Conservation (phyloP, 2,113 vertebrate species). For the Procavia capensis region DNA sequence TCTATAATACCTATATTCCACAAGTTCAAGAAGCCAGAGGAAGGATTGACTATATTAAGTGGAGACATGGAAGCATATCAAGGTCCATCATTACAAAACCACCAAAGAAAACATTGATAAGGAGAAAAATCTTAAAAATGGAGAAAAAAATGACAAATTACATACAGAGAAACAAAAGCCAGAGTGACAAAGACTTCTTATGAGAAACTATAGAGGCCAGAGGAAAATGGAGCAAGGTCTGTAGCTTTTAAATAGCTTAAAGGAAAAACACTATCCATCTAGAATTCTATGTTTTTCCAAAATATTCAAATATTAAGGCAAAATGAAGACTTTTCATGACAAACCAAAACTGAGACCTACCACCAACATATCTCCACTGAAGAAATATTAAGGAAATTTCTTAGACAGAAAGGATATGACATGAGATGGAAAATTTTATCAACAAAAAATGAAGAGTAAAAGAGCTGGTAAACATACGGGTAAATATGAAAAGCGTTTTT, state of each 20-base stretch:
- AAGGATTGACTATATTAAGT: background rate
- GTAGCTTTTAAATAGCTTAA: background rate
- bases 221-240: background rate
- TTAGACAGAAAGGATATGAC: background rate
- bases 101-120: background rate
- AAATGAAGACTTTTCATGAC: background rate
- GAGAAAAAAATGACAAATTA: background rate
- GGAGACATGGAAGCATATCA: background rate
- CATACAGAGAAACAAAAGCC: background rate
- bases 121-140: constrained; percentile 34
- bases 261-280: too few species aligned
- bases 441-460: background rate
- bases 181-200: background rate
- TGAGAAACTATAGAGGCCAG: background rate
- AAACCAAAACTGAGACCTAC: background rate
- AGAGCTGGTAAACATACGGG: background rate
- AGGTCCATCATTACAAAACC: background rate
- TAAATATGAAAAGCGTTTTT: background rate
- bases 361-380: background rate
- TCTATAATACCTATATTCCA: background rate
- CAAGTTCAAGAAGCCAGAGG: constrained; percentile 24
- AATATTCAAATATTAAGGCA: background rate
- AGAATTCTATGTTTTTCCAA: background rate
- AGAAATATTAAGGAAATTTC: background rate
- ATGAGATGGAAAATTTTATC: background rate